Base-by-base conservation (phyloP, 1,140 invertebrate species). In the Drosophila gunungcola region DNA sequence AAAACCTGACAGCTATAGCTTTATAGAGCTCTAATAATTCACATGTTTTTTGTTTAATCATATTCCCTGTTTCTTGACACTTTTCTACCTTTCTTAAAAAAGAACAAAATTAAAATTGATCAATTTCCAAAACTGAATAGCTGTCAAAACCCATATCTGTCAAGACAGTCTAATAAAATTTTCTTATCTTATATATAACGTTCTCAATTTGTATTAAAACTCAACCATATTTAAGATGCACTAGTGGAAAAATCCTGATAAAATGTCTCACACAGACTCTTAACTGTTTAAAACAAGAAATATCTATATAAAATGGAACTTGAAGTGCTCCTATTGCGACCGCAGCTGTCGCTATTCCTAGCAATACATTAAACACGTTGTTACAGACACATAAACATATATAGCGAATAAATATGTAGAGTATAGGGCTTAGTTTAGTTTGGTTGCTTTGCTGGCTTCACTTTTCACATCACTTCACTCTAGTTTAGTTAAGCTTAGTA, bases 331-430 rank as follows among this genome's bases (percentile, higher is more conserved):
- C 10, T 21, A 48, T 29, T 29, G 25, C 10, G 55, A 46, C 57
- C 58, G 43, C 42, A 65, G 62, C 34, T 63, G 53, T 38, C 7
- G 57, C 34, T 61, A 68, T 65, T 60, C 55, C 13, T 64, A 64
- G 43, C 43, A 27, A 25, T 36, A 36, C 27, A 16, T 51, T 9
- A 45, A 25, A 41, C 21, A 70, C 32, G 38, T 76, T 34, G 48
- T 45, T 73, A 60, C 39, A 60, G 34, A 41, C 39, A 56, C 39
- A 64, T 29, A 72, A 64, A 76, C 41, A 76, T 49, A 67, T 43
- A 52, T 43, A 51, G 43, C 61, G 64, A 34, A 52, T 64, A 68
- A 16, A 34, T 48, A 41, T 39, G 63, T 34, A 39, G 43, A 63
- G 58, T 51, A 70, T 62, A 60, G 27, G 36, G 48, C 29, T 56